phyloP scores from a whole-genome alignment of 2,888 invertebrate genomes.

The Philereme transversata region DNA sequence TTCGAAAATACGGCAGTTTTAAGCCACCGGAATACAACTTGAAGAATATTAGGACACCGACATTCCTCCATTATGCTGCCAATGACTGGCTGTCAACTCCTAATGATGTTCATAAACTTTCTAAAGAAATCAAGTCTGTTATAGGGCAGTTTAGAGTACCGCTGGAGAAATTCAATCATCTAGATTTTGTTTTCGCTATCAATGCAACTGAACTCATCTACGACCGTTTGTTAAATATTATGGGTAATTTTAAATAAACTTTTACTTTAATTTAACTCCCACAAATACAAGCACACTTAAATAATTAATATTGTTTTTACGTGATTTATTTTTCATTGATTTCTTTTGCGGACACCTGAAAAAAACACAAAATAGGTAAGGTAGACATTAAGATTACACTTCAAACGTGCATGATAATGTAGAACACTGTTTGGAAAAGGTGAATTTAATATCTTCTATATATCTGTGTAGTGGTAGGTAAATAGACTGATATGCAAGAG shows the following conservation, averaged over 20 bases:
- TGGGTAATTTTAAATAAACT: constrained; percentile 62
- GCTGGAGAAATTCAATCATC: constrained; percentile 77
- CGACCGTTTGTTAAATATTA: constrained; percentile 72
- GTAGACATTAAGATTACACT: no score
- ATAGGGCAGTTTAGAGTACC: constrained; percentile 77
- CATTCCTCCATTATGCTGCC: constrained; percentile 78
- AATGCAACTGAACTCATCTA: constrained; percentile 85
- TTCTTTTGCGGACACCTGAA: constrained; percentile 36
- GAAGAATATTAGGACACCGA: constrained; percentile 68
- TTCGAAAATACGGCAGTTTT: constrained; percentile 69
- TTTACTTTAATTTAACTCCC: constrained; percentile 26
- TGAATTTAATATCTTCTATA: no score
- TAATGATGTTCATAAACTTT: constrained; percentile 69
- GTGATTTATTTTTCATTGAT: constrained; percentile 14
- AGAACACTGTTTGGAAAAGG: no score
- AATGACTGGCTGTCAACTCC: constrained; percentile 80
- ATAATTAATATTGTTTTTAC: constrained; percentile 15
- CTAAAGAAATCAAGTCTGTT: constrained; percentile 64
- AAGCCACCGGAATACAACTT: constrained; percentile 80
- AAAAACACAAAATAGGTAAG: neutral
- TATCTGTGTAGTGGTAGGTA: no score
- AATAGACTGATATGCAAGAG: no score
- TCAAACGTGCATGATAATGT: no score
- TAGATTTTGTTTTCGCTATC: constrained; percentile 84
- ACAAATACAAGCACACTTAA: constrained; percentile 25